Conservation (phyloP, 1,140 invertebrate species). For the Epicauta chinensis region DNA sequence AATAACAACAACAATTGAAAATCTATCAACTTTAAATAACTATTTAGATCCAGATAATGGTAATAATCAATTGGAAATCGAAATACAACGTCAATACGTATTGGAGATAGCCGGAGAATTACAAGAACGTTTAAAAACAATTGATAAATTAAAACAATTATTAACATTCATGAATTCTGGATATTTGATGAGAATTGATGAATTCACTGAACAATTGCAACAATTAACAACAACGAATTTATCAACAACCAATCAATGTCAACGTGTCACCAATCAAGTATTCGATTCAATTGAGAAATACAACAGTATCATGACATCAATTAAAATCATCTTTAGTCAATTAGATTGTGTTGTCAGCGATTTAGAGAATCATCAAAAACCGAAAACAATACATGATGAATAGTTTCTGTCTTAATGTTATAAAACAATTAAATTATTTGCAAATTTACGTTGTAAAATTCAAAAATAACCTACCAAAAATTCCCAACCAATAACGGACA, state of each 20-base stretch:
- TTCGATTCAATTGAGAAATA: constrained; percentile 35
- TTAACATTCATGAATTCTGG: constrained; percentile 31
- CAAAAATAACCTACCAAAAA: too few relatives aligned
- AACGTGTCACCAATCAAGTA: constrained; percentile 33
- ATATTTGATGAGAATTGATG: constrained; percentile 29
- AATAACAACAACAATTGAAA: constrained; percentile 34
- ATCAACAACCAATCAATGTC: constrained; percentile 31
- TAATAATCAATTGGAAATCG: constrained; percentile 33
- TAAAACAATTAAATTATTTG: too few relatives aligned
- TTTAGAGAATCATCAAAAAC: constrained; percentile 31
- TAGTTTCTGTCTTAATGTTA: background rate
- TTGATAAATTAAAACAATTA: constrained; percentile 32
- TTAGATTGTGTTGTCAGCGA: constrained; percentile 33
- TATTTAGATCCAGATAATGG: constrained; percentile 37
- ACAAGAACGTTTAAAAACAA: constrained; percentile 30
- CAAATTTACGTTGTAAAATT: too few relatives aligned
- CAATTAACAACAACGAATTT: constrained; percentile 27
- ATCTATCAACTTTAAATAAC: constrained; percentile 35
- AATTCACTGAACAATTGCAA: constrained; percentile 34
- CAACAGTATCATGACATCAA: constrained; percentile 36
- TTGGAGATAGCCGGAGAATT: constrained; percentile 36
- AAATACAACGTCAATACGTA: constrained; percentile 35
- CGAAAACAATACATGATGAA: constrained; percentile 25
- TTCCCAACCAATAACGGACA: too few relatives aligned
- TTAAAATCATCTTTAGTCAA: constrained; percentile 36